phyloP scores from a whole-genome alignment of 2,113 vertebrate species.

The Felis catus region F.catus_Fca126_mat1.0 CM031412.1:105854001-105854500 shows the following conservation, averaged over 20 bases:
- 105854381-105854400: neutral
- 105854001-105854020: neutral
- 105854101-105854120: too few relatives aligned
- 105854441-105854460: neutral
- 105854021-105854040: neutral
- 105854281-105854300: neutral
- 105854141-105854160: too few relatives aligned
- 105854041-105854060: too few relatives aligned
- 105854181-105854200: too few relatives aligned
- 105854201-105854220: too few relatives aligned
- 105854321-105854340: neutral
- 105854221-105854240: too few relatives aligned
- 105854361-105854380: neutral
- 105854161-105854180: too few relatives aligned
- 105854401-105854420: neutral
- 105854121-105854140: too few relatives aligned
- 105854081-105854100: too few relatives aligned
- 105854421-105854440: neutral
- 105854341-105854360: neutral
- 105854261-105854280: neutral
- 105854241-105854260: neutral
- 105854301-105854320: neutral
- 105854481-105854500: neutral
- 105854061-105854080: too few relatives aligned
- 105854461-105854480: neutral